Percentiles rank a stretch among this genome's conserved stretches.
phyloP scores from a whole-genome alignment of 2,113 vertebrate species.

The Heterocephalus glaber region DNA sequence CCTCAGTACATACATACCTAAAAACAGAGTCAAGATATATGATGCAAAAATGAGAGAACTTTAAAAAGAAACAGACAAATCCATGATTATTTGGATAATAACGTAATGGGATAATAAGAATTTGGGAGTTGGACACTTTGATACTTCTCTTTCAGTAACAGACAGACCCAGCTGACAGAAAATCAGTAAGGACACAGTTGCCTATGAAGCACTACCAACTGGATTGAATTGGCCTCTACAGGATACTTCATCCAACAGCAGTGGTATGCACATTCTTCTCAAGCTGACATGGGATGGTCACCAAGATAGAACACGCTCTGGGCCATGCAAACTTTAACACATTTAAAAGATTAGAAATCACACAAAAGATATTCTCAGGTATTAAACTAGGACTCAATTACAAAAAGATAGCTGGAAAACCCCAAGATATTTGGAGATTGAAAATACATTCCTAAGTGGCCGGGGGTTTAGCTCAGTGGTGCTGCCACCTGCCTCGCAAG shows the following conservation, averaged over 20 bases:
- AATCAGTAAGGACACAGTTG: not conserved
- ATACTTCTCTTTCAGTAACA: not conserved
- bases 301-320: not conserved
- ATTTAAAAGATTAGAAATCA: not conserved
- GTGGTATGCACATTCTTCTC: not conserved
- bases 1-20: not conserved
- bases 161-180: not conserved
- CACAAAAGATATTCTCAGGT: not conserved
- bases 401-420: not conserved
- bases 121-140: not conserved
- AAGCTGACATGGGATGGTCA: not conserved
- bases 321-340: not conserved
- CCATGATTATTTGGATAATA: not conserved
- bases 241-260: not conserved
- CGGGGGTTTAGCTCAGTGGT: too few species aligned
- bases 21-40: not conserved
- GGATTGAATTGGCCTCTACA: not conserved
- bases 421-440: constrained; percentile 12
- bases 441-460: not conserved
- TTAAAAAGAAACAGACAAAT: not conserved
- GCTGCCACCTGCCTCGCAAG: too few species aligned
- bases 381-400: not conserved
- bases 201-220: not conserved
- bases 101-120: not conserved
- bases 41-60: not conserved